These are phyloP conservation scores for Pelecanoides urinatrix DNA, from an alignment of 2,113 vertebrate species.

Conservation along the genomic window DNA sequence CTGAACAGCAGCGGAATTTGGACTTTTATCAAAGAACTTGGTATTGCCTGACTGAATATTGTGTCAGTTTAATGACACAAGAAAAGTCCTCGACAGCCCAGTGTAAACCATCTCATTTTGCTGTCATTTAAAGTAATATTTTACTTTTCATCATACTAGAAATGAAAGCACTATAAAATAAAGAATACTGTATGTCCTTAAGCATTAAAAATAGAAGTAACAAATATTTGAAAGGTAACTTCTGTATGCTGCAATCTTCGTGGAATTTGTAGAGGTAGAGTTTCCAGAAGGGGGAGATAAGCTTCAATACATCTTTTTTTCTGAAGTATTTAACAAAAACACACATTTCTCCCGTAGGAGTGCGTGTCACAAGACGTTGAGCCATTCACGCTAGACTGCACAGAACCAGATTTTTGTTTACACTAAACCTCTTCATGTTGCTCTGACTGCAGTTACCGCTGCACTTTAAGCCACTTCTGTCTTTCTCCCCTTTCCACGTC, in stretches of 20 bases:
- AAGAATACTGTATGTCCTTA: background rate
- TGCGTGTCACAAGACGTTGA: background rate
- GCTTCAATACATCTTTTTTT: background rate
- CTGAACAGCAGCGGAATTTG: background rate
- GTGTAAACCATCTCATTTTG: background rate
- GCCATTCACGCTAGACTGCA: rapidly evolving
- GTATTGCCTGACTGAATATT: too few relatives aligned
- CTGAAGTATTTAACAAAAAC: background rate
- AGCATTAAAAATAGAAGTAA: background rate
- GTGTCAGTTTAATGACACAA: background rate
- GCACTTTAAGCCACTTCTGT: background rate
- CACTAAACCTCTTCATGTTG: background rate
- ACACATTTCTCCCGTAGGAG: background rate
- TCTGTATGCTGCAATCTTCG: rapidly evolving
- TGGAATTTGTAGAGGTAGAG: background rate
- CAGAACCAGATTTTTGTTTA: background rate
- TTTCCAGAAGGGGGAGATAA: constrained; percentile 25
- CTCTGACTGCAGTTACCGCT: background rate
- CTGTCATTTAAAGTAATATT: background rate
- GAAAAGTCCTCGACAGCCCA: background rate
- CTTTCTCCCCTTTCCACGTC: background rate
- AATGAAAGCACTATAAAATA: background rate
- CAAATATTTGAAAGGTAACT: background rate
- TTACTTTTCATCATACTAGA: background rate
- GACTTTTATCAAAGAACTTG: background rate